Evolutionary conservation across 2,797 vertebrate species (phyloP), one percentile per base, ranked within the genome.

Genomic region (Cynopterus sphinx): DNA sequence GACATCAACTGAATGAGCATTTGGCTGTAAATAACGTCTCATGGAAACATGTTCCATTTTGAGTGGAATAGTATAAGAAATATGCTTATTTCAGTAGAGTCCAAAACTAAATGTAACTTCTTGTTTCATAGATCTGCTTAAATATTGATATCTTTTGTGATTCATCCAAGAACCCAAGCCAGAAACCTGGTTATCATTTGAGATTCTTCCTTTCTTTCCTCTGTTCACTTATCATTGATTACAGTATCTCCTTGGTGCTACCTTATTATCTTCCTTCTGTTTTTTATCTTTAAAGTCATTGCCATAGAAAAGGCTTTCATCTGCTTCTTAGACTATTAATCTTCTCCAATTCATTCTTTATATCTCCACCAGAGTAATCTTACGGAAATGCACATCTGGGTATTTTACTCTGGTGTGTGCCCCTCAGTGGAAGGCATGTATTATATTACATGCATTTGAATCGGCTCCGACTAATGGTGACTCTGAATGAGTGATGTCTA

Each of bases 1-100:
- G 53, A 89, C 81, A 90, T 92, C 49, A 78, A 75, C 61, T 89
- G 53, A 9, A 68, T 68, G 77, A 81, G 61, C 82, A 93, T 51
- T 96, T 95, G 57, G 92, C 63, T 95, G 75, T 96, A 94, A 92
- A 83, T 88, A 86, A 92, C 79, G 39, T 97, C 67, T 95, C 57
- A 77, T 74, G 91, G 85, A 83, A 57, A 96, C 93, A 97, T 91
- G 5, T 90, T 90, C 43, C 26, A 75, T 70, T 88, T 92, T 91
- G 33, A 81, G 61, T 74, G 28, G 49, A 49, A 74, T 74, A 49
- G n/a, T 74, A n/a, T 74, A n/a, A 74, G 49, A 74, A 74, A 74
- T n/a, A 74, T 49, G 43, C 71, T 74, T 5, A n/a, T 81, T 93
- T 93, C 53, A 87, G 31, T 86, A 63, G 31, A 81, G 26, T 68